phyloP scores from a whole-genome alignment of 1,140 invertebrate species.

The Aphis craccivora region DNA sequence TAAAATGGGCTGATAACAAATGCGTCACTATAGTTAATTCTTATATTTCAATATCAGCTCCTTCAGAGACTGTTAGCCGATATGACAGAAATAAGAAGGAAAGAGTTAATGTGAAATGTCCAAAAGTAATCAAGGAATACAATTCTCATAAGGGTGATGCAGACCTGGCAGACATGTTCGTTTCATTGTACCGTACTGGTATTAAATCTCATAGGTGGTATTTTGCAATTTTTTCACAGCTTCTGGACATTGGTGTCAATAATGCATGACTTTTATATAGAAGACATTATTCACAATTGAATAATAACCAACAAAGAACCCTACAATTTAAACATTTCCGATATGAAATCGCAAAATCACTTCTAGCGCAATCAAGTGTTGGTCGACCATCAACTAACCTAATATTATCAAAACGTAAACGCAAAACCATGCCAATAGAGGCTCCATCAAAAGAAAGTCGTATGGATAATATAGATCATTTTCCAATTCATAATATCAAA shows the following conservation, averaged over 20 bases:
- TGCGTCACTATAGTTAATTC: constrained; percentile 60
- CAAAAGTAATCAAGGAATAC: constrained; percentile 64
- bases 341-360: constrained; percentile 8
- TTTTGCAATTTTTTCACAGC: constrained; percentile 59
- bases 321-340: constrained; percentile 31
- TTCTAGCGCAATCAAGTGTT: constrained; percentile 22
- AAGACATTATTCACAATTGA: constrained; percentile 2
- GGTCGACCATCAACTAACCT: not conserved
- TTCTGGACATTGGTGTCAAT: constrained; percentile 47
- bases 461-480: constrained; percentile 46
- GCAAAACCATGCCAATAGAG: not conserved
- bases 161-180: constrained; percentile 64
- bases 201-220: constrained; percentile 60
- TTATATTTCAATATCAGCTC: constrained; percentile 63
- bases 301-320: constrained; percentile 16
- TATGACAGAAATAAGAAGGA: constrained; percentile 62
- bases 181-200: constrained; percentile 64
- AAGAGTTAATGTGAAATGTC: constrained; percentile 63
- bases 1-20: constrained; percentile 66
- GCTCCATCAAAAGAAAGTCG: constrained; percentile 31
- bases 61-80: constrained; percentile 62
- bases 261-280: constrained; percentile 43
- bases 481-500: not conserved
- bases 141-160: constrained; percentile 64
- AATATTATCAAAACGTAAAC: not conserved